Percentiles rank a stretch among this genome's conserved stretches.
Conservation (phyloP, 2,888 invertebrate genomes). For the Napeogenes inachia region DNA sequence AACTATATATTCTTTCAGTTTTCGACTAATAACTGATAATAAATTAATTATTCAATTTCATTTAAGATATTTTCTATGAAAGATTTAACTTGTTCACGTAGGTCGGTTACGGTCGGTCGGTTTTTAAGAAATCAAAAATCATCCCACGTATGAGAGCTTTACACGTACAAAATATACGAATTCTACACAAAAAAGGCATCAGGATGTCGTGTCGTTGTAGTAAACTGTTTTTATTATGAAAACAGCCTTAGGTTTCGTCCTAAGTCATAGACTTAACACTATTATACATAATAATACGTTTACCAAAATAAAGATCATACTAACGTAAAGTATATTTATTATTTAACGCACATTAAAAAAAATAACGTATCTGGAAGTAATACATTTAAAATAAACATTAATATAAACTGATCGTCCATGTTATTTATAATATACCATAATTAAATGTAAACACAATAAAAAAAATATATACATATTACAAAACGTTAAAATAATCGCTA, state of each 20-base stretch:
- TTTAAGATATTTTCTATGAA: not conserved
- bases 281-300: too few relatives aligned
- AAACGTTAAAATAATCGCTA: conserved; percentile 29
- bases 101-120: conserved; percentile 35
- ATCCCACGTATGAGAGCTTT: conserved; percentile 49
- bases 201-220: conserved; percentile 47
- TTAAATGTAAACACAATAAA: not conserved
- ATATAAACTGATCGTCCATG: too few relatives aligned
- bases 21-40: too few relatives aligned
- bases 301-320: too few relatives aligned
- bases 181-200: conserved; percentile 39
- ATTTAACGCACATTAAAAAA: too few relatives aligned
- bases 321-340: too few relatives aligned
- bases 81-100: conserved; percentile 20
- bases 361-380: too few relatives aligned
- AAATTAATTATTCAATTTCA: too few relatives aligned
- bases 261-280: conserved; percentile 25
- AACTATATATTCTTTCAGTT: too few relatives aligned
- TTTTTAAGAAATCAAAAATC: conserved; percentile 50
- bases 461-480: not conserved
- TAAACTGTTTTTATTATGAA: conserved; percentile 61
- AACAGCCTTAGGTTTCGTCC: conserved; percentile 42
- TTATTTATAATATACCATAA: too few relatives aligned
- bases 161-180: conserved; percentile 46
- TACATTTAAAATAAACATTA: too few relatives aligned